Base-by-base conservation (phyloP, 35 echinoderm and acorn worm species). In the Strongylocentrotus purpuratus region DNA sequence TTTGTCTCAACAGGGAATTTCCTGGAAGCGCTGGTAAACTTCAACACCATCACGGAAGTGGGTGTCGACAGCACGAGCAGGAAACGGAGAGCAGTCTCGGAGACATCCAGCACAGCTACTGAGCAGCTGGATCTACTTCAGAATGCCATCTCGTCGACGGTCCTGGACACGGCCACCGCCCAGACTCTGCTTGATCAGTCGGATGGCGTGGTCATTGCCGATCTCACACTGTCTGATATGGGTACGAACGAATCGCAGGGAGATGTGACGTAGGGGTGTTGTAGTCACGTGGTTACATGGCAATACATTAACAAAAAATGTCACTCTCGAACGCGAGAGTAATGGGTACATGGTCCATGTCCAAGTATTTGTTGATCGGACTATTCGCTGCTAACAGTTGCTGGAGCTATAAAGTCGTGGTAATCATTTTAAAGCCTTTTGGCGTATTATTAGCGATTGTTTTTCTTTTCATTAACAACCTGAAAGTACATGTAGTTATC, bases 131-230 rank as follows among this genome's bases (percentile, higher is more conserved):
- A 86, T 20, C 47, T 97, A 35, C 61, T 97, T 14, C 35, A 88
- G 7, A 94, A 45, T 25, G 60, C 70, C 22, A 89, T 97, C 25
- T 70, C 45, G 1, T 88, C 50, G 31, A 92, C 52, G 13, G 97
- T 97, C 28, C 22, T 97, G 13, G 94, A 95, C 86, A 94, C 87
- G 12, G 65, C 86, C 88, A 91, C 46, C 41, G 95, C 97, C 2
- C 91, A 92, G 52, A 86, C 94, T 33, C 94, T 94, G 35, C 86
- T 97, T 22, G 97, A 97, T 61, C 97, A 97, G 87, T 88, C 85
- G 18, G 45, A 85, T 55, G 33, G 94, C 87, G 86, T 96, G 5
- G 90, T 46, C 47, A 70, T 94, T 1, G 94, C 46, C 7, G 97
- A 97, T 12, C 86, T 97, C 33, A 86, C 95, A 1, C 25, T 96